Base-by-base conservation (phyloP, 2,888 invertebrate species). In the Teleiodes luculella region DNA sequence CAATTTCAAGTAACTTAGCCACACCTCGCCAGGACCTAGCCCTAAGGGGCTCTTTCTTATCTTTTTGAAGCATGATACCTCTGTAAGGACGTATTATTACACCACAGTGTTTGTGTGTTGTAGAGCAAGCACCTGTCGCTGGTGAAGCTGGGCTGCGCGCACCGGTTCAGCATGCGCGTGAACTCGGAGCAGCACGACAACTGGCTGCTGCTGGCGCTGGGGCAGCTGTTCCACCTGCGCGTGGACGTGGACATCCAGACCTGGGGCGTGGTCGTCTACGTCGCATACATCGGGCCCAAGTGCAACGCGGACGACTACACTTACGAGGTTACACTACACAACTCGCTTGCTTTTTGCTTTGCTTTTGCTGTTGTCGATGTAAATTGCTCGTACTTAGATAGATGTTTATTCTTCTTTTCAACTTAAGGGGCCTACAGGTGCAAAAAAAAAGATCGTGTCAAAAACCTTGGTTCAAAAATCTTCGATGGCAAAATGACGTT, bases 241-340 rank as follows among this genome's bases (percentile, higher is more conserved):
- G 72, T 85, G 3, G 81, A 83, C 63, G 78, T 86, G 14, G 81
- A 84, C 60, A 68, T 80, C 30, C 79, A 79, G 56, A 67, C 78
- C 14, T 80, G 82, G 80, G 83, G 85, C 51, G 67, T 86, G 47
- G 62, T 76, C 55, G 73, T 84, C 8, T 79, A 77, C 66, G 86
- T 87, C 58, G 74, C 82, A 0, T 89, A 83, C 66, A 79, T 90
- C 57, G 90, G 90, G 1, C 89, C 90, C 43, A 80, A 83, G 66
- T 76, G 76, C 55, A 74, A 78, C 20, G 81, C 88, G 0, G 67
- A 65, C 45, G 66, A 76, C 36, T 89, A 65, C 55, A 71, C 69
- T 0, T 90, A 89, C 55, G 76, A 83, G 81, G 86, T 84, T n/a
- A n/a, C n/a, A n/a, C n/a, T n/a, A n/a, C n/a, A n/a, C n/a, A n/a